These are phyloP conservation scores for Kryptopterus vitreolus DNA, from an alignment of 2,797 vertebrate genomes.

Conservation along the genomic window DNA sequence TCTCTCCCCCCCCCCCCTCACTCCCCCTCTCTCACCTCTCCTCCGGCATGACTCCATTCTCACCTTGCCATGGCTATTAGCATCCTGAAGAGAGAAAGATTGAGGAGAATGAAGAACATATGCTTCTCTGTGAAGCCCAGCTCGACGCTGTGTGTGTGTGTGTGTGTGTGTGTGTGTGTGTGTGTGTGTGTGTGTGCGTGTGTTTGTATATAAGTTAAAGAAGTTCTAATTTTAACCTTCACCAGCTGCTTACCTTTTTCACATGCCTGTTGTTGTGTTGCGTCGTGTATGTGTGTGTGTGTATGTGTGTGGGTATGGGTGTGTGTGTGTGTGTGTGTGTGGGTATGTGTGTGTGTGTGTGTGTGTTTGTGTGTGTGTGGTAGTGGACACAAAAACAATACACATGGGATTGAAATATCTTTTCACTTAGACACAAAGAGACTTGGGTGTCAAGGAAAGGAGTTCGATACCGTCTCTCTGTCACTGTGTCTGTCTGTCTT, in stretches of 20 bases:
- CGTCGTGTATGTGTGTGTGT: constrained; percentile 48
- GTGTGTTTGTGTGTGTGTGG: background rate
- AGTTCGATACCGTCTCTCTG: too few species aligned
- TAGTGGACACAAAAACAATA: constrained; percentile 1
- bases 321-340: background rate
- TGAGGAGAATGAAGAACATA: constrained; percentile 62
- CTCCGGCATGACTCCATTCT: constrained; percentile 42
- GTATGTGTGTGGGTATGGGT: constrained; percentile 8
- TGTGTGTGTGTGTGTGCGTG: background rate
- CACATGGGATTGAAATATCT: background rate
- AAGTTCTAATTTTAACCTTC: constrained; percentile 56
- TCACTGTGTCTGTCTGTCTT: background rate
- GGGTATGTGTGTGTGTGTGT: background rate
- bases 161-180: too few species aligned
- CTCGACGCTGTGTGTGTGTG: constrained; percentile 3
- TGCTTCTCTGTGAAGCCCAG: constrained; percentile 59
- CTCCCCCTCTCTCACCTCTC: background rate
- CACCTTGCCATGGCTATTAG: constrained; percentile 52
- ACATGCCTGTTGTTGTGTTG: constrained; percentile 46
- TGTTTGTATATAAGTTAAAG: too few species aligned
- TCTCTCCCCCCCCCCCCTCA: constrained; percentile 25
- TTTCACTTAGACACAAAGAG: constrained; percentile 21
- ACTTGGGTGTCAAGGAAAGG: background rate
- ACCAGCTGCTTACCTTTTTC: constrained; percentile 63
- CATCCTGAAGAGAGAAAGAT: constrained; percentile 56